Percentiles rank a stretch among this genome's conserved stretches.
Evolutionary conservation across 2,888 invertebrate genomes (phyloP).

Genomic region (Troides aeacus): DNA sequence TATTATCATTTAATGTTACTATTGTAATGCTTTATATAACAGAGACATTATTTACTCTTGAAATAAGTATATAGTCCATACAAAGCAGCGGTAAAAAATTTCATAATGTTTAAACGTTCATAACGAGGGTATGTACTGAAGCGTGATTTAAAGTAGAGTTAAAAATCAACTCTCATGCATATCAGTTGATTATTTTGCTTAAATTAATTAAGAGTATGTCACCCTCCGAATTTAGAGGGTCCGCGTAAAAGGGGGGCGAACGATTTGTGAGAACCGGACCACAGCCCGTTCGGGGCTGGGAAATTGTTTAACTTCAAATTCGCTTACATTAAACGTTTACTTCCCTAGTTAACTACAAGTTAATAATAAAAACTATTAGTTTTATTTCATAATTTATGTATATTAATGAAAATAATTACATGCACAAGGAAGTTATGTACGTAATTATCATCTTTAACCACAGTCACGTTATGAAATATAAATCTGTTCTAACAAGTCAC

Average conservation of each 20-base stretch:
- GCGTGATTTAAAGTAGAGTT: conserved; percentile 31
- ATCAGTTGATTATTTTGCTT: conserved; percentile 66
- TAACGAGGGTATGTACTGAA: conserved; percentile 16
- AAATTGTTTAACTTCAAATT: conserved; percentile 44
- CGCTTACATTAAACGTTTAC: conserved; percentile 40
- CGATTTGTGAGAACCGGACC: conserved; percentile 71
- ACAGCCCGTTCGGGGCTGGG: conserved; percentile 50
- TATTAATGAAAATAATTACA: no score
- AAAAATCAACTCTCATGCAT: conserved; percentile 67
- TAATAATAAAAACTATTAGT: no score
- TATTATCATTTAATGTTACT: no score
- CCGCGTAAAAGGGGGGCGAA: conserved; percentile 54
- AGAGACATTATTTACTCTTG: no score
- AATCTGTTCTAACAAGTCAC: neutral
- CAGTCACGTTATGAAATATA: neutral
- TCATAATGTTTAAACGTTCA: neutral
- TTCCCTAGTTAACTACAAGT: no score
- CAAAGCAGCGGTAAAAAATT: no score
- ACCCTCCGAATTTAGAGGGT: conserved; percentile 49
- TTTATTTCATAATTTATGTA: no score
- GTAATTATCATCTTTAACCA: neutral
- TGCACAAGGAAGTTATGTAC: no score
- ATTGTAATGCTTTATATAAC: no score
- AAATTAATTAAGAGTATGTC: conserved; percentile 66
- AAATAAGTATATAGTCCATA: no score